These are phyloP conservation scores for Octodonta nipae DNA, from an alignment of 2,888 invertebrate species.

Conservation along the genomic window DNA sequence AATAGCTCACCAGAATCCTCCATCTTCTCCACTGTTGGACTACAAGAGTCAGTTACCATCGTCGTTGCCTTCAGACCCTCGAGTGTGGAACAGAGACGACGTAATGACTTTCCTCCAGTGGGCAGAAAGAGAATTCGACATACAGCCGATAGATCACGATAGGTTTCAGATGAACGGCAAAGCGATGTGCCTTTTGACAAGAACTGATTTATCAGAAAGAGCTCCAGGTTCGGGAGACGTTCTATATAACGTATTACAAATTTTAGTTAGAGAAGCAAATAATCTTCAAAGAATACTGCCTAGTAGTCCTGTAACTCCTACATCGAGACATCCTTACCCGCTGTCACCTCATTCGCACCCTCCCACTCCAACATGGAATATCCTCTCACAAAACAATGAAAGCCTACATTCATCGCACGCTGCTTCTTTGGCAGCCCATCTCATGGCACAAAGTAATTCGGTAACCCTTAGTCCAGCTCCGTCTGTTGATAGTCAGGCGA, in stretches of 20 bases:
- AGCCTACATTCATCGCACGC: constrained; percentile 36
- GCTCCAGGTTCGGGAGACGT: constrained; percentile 90
- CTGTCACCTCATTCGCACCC: constrained; percentile 71
- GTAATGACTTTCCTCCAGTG: constrained; percentile 76
- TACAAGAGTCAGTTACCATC: constrained; percentile 77
- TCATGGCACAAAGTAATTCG: constrained; percentile 66
- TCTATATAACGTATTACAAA: constrained; percentile 80
- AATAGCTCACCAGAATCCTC: constrained; percentile 47
- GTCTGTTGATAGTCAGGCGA: constrained; percentile 74
- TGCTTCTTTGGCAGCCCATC: constrained; percentile 53
- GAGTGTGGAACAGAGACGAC: constrained; percentile 82
- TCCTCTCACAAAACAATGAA: constrained; percentile 30
- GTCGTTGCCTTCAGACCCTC: constrained; percentile 73
- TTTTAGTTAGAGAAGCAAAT: constrained; percentile 70
- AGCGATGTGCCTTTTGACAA: constrained; percentile 78
- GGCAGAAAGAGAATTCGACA: constrained; percentile 84
- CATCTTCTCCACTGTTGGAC: constrained; percentile 61
- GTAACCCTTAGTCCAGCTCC: constrained; percentile 84
- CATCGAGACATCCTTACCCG: constrained; percentile 59
- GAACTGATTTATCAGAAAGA: constrained; percentile 78
- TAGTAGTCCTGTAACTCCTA: constrained; percentile 69
- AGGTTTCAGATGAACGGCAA: constrained; percentile 96
- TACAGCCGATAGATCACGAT: constrained; percentile 83
- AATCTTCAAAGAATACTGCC: constrained; percentile 66
- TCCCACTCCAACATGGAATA: constrained; percentile 61